Conservation (phyloP, 2,888 invertebrate genomes). For the Thecophora atra region DNA sequence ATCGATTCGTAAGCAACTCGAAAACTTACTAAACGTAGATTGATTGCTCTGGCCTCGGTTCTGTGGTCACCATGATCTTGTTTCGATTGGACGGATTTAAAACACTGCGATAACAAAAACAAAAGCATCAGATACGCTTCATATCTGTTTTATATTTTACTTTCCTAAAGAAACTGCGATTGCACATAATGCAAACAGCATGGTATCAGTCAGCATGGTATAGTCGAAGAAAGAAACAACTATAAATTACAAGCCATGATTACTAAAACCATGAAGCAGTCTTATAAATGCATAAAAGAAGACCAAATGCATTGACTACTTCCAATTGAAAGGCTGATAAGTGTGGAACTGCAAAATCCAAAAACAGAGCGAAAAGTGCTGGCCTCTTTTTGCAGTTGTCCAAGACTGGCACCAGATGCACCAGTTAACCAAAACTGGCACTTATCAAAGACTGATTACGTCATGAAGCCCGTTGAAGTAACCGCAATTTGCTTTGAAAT, state of each 20-base stretch:
- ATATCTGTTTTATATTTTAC: neutral
- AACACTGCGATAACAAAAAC: neutral
- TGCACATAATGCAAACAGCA: neutral
- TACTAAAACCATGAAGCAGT: neutral
- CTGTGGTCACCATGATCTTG: neutral
- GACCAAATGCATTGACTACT: no score
- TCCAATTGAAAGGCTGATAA: no score
- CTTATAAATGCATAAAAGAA: no score
- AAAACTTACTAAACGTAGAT: no score
- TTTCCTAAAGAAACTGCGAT: neutral
- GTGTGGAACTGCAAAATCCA: no score
- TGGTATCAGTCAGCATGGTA: neutral
- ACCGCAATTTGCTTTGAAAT: constrained; percentile 24
- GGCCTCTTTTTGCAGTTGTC: neutral
- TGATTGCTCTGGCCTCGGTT: no score
- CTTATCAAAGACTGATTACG: constrained; percentile 20
- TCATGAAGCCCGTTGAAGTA: constrained; percentile 24
- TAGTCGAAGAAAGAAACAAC: neutral
- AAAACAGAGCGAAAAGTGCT: neutral
- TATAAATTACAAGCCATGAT: neutral
- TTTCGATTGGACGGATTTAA: neutral
- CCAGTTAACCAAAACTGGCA: constrained; percentile 9
- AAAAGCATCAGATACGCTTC: no score
- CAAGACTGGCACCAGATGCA: constrained; percentile 14
- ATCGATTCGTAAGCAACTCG: neutral